Evolutionary conservation across 2,797 vertebrate species (phyloP).

Genomic region (Falco berigora): DNA sequence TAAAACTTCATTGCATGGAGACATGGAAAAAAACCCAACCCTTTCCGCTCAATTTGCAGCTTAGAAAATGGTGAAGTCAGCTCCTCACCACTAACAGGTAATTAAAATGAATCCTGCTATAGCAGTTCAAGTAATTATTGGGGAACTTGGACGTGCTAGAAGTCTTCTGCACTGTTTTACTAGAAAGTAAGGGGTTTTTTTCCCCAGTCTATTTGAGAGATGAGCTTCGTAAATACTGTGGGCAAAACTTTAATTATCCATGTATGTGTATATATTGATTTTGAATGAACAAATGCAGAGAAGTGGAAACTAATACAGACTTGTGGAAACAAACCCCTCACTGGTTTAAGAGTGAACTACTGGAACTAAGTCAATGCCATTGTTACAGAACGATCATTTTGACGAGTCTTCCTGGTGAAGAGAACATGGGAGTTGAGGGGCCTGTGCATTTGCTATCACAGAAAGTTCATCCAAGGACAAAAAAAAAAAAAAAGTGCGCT

Average conservation of each 20-base stretch:
- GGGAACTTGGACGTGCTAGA: background rate
- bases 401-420: background rate
- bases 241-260: background rate
- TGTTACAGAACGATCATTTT: background rate
- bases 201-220: background rate
- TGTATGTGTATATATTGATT: background rate
- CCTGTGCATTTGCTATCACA: background rate
- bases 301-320: background rate
- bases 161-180: background rate
- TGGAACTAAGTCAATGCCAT: background rate
- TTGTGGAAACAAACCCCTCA: fast-evolving
- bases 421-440: background rate
- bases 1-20: background rate
- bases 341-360: background rate
- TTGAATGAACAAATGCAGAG: background rate
- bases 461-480: background rate
- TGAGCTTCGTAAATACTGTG: background rate
- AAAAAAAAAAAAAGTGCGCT: background rate
- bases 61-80: background rate
- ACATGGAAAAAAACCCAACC: background rate
- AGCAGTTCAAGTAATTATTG: background rate
- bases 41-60: background rate
- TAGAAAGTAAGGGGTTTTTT: background rate
- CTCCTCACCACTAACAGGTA: background rate
- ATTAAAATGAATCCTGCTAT: background rate